Evolutionary conservation across 2,888 invertebrate genomes (phyloP), one percentile per base, ranked within the genome.

Genomic region (Neocrepidodera transversa): DNA sequence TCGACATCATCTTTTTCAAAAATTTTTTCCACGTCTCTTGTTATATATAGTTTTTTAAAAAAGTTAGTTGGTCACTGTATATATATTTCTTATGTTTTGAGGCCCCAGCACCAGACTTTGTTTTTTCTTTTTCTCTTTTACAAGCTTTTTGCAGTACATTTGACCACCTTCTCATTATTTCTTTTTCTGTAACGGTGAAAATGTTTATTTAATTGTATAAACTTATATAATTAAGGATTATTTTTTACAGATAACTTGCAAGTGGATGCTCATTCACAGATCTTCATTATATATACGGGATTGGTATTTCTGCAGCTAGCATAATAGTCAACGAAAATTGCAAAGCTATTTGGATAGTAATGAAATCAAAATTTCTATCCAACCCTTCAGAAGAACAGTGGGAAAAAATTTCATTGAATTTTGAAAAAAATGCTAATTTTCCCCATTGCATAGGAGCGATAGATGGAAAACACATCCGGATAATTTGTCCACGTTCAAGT

Each of bases 241-340:
- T 50, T 47, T 38, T 40, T 52, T 52, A 26, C 42, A 62, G 51
- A 32, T 62, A 58, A 36, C 50, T 62, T 23, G 61, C 56, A 60
- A 55, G 61, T 56, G 53, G 53, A 30, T 58, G 58, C 49, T 32
- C 54, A 14, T 58, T 54, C 42, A 54, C 50, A 42, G 45, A 58
- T 10, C 43, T 61, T 17, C 50, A 62, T 20, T 50, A 45, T 18
- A 38, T 23, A 14, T 62, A 51, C 11, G 32, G 54, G 51, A 38
- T 61, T 28, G 54, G 38, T 16, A 60, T 51, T 43, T 58, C 53
- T 32, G 50, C 43, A 28, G 32, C 42, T 11, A 55, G 53, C 40
- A 36, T 20, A 35, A 42, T 50, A 32, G 54, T 53, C n/a, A 50
- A 38, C n/a, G n/a, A n/a, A n/a, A n/a, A n/a, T n/a, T n/a, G n/a